Evolutionary conservation across 1,140 invertebrate genomes (phyloP), one percentile per base, ranked within the genome.

Genomic region (Cyclargus thomasi): DNA sequence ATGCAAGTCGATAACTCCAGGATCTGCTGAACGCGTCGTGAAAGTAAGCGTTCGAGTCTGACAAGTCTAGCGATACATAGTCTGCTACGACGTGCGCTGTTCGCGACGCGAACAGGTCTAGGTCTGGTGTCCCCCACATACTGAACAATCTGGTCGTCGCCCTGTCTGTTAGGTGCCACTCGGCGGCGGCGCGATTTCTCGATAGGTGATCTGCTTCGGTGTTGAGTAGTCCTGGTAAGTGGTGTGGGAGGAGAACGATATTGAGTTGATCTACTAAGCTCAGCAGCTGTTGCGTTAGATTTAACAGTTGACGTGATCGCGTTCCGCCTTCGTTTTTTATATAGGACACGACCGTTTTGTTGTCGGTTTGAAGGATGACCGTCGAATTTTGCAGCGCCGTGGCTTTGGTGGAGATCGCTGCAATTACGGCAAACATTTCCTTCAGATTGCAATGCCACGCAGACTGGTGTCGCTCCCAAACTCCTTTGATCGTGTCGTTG

Each of bases 261-360:
- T 81, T 67, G 4, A 82, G 55, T 3, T 55, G n/a, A 67, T 87
- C 76, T 11, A 72, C 70, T 17, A 80, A 63, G 0, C 55, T 22
- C 4, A 85, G 71, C 1, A 83, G 57, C 11, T 80, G 59, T 14
- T 71, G 69, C 0, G 85, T 84, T 53, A 82, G 62, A 7, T 77
- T 65, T 65, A 81, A 65, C 3, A 86, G 70, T 8, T 53, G 59
- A 11, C 69, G n/a, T 22, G 78, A 85, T 63, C 67, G 76, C 59
- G 80, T 86, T 39, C 83, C 81, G 11, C 81, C 81, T 65, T 86
- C 76, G 66, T 82, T 84, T 20, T 67, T 73, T 47, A 85, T 76
- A 69, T 80, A 80, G 0, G 78, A 66, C 4, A 82, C 67, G 0
- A 80, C 70, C 5, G 79, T 84, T 57, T 65, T 72, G 74, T 81